Conservation (phyloP, 2,797 vertebrate genomes). For the Bradypodion ventrale region DNA sequence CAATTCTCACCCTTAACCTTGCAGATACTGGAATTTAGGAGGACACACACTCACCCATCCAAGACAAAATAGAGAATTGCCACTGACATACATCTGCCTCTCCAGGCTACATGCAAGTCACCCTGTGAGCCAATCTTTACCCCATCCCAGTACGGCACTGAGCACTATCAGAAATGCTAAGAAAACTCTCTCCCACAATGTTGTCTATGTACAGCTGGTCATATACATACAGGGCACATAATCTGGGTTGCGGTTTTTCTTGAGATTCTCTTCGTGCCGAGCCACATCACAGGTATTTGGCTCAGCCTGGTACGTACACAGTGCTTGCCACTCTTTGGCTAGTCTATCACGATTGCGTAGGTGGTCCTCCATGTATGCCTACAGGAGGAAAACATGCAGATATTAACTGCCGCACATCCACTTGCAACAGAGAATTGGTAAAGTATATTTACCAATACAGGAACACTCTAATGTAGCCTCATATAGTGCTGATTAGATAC, state of each 20-base stretch:
- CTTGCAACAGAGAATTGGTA: not conserved
- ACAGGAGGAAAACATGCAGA: not conserved
- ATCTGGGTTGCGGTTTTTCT: conserved; percentile 89
- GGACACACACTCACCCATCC: not conserved
- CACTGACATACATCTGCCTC: too few relatives aligned
- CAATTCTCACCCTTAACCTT: not conserved
- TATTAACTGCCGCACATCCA: not conserved
- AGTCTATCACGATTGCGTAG: conserved; percentile 92
- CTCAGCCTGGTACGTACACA: conserved; percentile 96
- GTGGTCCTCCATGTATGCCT: conserved; percentile 99
- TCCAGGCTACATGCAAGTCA: too few relatives aligned
- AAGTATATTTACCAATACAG: too few relatives aligned
- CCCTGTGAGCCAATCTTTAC: too few relatives aligned
- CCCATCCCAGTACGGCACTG: not conserved
- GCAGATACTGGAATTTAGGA: not conserved
- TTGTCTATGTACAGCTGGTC: not conserved
- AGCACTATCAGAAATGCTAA: not conserved
- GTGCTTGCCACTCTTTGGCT: conserved; percentile 95
- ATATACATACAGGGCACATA: conserved; percentile 90
- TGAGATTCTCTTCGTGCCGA: conserved; percentile 83
- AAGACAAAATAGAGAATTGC: not conserved
- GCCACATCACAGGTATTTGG: conserved; percentile 84
- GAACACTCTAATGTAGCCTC: too few relatives aligned
- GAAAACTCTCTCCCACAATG: not conserved
- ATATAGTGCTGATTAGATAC: too few relatives aligned